These are phyloP conservation scores for Teleiodes luculella DNA, from an alignment of 2,888 invertebrate genomes.

Conservation along the genomic window DNA sequence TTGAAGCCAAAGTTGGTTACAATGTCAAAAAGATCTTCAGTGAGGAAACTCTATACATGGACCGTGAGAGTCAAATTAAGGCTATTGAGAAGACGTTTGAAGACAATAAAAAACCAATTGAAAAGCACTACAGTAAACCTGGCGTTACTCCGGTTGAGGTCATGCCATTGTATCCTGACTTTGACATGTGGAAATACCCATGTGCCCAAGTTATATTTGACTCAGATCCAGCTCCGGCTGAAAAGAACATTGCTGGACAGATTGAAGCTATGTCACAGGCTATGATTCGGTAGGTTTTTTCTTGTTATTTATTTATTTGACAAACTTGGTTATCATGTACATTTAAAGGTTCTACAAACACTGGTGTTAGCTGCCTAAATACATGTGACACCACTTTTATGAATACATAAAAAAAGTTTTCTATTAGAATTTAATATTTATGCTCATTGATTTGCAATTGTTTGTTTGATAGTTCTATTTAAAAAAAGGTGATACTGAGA, in stretches of 20 bases:
- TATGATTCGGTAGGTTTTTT: conserved; percentile 90
- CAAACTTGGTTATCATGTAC: no score
- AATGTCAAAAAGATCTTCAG: conserved; percentile 96
- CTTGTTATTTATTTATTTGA: not conserved
- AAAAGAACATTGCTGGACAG: conserved; percentile 91
- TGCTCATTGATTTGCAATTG: no score
- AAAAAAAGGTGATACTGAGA: no score
- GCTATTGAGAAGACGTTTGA: conserved; percentile 99
- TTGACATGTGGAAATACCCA: conserved; percentile 97
- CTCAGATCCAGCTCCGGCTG: conserved; percentile 96
- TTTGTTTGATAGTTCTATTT: no score
- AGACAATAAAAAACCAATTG: conserved; percentile 90
- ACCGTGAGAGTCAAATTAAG: conserved; percentile 96
- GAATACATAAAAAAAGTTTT: no score
- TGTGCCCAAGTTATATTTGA: conserved; percentile 99
- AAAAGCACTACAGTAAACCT: conserved; percentile 97
- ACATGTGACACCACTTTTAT: no score
- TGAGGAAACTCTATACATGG: conserved; percentile 96
- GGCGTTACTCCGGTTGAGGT: conserved; percentile 93
- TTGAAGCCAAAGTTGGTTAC: conserved; percentile 99
- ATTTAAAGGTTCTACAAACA: no score
- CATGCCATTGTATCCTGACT: conserved; percentile 95
- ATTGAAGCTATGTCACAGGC: conserved; percentile 99
- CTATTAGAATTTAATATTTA: no score
- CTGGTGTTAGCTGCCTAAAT: no score